Conservation (phyloP, 2,888 invertebrate species). For the Syrista parreyssii region DNA sequence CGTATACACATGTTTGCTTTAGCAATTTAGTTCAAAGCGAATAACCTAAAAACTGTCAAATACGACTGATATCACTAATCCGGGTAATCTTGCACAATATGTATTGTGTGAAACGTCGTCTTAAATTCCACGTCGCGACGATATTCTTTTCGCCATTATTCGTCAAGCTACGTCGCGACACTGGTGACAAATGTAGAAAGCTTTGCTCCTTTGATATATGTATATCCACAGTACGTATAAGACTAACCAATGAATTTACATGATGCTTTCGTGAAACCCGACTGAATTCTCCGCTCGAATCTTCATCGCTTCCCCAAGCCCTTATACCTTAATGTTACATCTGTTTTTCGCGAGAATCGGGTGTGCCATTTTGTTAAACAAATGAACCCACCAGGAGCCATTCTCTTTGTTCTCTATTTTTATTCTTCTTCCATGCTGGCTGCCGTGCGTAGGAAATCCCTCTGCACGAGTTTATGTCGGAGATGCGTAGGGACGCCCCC, state of each 20-base stretch:
- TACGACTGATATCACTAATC: not conserved
- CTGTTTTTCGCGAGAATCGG: slow-evolving; percentile 4
- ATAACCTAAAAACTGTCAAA: not conserved
- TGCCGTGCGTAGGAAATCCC: slow-evolving; percentile 4
- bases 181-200: not conserved
- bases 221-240: not conserved
- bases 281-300: not conserved
- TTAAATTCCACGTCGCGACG: not conserved
- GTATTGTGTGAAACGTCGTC: not conserved
- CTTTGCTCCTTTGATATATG: not conserved
- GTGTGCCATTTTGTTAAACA: not conserved
- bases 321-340: not conserved
- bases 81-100: not conserved
- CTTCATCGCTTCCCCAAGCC: not conserved
- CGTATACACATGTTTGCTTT: no score
- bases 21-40: not conserved
- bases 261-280: not conserved
- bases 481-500: slow-evolving; percentile 20
- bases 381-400: slow-evolving; percentile 1
- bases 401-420: not conserved
- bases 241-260: not conserved
- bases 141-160: not conserved
- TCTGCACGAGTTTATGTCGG: slow-evolving; percentile 26
- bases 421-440: slow-evolving; percentile 10
- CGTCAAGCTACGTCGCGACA: not conserved